Evolutionary conservation across 2,113 vertebrate genomes (phyloP).

Genomic region (Hemibagrus wyckioides): DNA sequence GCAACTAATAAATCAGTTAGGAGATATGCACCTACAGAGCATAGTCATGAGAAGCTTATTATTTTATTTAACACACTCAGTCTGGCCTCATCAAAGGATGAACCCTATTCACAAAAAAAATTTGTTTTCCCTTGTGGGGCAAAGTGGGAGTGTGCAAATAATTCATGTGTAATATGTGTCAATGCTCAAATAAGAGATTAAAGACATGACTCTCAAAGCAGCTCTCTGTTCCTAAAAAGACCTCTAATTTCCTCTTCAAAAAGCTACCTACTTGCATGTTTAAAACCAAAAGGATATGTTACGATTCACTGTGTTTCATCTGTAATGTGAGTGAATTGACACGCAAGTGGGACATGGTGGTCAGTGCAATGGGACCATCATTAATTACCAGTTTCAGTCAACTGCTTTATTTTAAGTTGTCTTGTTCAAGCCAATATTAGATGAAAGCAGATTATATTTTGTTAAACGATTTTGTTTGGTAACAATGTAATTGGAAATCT

Average conservation of each 20-base stretch:
- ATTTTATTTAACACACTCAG: constrained; percentile 21
- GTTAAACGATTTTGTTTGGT: constrained; percentile 59
- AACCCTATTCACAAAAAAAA: constrained; percentile 26
- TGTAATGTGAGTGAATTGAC: constrained; percentile 50
- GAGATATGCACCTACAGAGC: neutral
- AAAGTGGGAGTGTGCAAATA: constrained; percentile 21
- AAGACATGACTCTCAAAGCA: constrained; percentile 74
- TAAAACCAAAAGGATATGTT: constrained; percentile 76
- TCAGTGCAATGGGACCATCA: constrained; percentile 49
- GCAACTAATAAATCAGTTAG: neutral
- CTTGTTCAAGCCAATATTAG: constrained; percentile 71
- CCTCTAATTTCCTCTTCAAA: constrained; percentile 74
- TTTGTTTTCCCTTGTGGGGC: neutral
- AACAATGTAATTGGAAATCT: constrained; percentile 68
- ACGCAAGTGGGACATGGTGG: constrained; percentile 48
- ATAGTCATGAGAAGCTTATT: neutral
- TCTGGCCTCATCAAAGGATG: neutral
- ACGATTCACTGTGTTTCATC: constrained; percentile 62
- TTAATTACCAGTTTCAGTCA: constrained; percentile 68
- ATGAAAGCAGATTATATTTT: constrained; percentile 73
- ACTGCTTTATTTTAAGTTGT: constrained; percentile 69
- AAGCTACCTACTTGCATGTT: constrained; percentile 61
- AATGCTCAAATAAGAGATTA: constrained; percentile 72
- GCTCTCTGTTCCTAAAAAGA: constrained; percentile 51
- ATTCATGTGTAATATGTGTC: constrained; percentile 16